These are phyloP conservation scores for Sipha flava DNA, from an alignment of 1,140 invertebrate species.

Conservation along the genomic window DNA sequence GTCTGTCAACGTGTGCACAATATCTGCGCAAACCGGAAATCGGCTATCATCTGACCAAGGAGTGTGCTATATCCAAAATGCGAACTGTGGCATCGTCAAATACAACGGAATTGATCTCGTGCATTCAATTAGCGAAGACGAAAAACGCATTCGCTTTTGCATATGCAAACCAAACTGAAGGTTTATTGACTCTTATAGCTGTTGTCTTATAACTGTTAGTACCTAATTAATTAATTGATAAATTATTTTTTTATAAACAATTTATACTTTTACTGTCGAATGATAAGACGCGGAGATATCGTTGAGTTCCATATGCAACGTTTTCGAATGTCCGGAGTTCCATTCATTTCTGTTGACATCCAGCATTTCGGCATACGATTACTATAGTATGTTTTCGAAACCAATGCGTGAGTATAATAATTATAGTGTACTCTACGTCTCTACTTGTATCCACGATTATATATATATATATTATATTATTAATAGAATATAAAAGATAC, in stretches of 20 bases:
- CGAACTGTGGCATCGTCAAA: background rate
- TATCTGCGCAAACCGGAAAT: too few species aligned
- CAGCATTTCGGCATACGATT: conserved; percentile 33
- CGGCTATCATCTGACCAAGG: background rate
- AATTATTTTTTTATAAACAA: too few species aligned
- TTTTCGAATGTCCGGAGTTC: conserved; percentile 39
- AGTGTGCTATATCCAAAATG: background rate
- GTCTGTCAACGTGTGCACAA: background rate
- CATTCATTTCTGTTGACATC: conserved; percentile 24
- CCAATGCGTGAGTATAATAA: conserved; percentile 37
- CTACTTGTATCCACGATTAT: too few species aligned
- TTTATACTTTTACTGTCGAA: too few species aligned
- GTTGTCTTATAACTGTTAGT: too few species aligned
- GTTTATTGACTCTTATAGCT: too few species aligned
- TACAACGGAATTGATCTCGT: background rate
- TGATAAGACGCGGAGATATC: background rate
- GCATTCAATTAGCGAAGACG: background rate
- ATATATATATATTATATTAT: too few species aligned
- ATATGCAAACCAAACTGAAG: background rate
- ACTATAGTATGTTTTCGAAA: conserved; percentile 37
- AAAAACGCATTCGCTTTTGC: conserved; percentile 9
- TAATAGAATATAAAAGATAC: too few species aligned
- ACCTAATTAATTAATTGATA: too few species aligned
- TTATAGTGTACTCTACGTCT: too few species aligned
- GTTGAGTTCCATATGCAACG: conserved; percentile 38